Evolutionary conservation across 92 coral and sea anemone species (phyloP).

Genomic region (Siderastrea siderea): DNA sequence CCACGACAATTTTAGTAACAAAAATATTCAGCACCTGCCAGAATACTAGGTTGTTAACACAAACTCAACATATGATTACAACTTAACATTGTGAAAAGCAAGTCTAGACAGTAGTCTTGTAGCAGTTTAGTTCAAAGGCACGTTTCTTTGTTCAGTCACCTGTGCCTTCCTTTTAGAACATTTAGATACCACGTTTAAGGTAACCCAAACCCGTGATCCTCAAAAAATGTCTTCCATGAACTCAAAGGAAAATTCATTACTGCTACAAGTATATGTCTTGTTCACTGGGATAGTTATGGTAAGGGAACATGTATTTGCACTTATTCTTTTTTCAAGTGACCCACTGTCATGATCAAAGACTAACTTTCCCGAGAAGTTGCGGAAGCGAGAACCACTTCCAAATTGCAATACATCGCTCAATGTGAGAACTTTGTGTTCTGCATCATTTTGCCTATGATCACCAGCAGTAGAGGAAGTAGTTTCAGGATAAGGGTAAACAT

Average conservation of each 20-base stretch:
- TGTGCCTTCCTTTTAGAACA: too few species aligned
- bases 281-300: slow-evolving; percentile 65
- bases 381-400: slow-evolving; percentile 69
- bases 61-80: too few species aligned
- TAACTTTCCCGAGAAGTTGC: slow-evolving; percentile 62
- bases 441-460: slow-evolving; percentile 1
- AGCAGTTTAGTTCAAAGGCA: too few species aligned
- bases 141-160: too few species aligned
- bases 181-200: background rate
- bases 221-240: slow-evolving; percentile 64
- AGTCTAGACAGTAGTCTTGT: too few species aligned
- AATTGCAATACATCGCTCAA: slow-evolving; percentile 63
- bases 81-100: too few species aligned
- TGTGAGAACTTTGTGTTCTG: slow-evolving; percentile 29
- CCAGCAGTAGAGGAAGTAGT: background rate
- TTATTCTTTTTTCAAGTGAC: slow-evolving; percentile 38
- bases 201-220: slow-evolving; percentile 57
- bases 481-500: slow-evolving; percentile 40
- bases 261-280: slow-evolving; percentile 29
- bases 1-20: too few species aligned
- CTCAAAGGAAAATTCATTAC: slow-evolving; percentile 40
- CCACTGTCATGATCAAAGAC: slow-evolving; percentile 53
- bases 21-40: too few species aligned
- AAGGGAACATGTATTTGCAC: slow-evolving; percentile 68
- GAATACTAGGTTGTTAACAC: too few species aligned